These are phyloP conservation scores for Nothobranchius furzeri DNA, from an alignment of 2,113 vertebrate genomes.

Conservation along the genomic window DNA sequence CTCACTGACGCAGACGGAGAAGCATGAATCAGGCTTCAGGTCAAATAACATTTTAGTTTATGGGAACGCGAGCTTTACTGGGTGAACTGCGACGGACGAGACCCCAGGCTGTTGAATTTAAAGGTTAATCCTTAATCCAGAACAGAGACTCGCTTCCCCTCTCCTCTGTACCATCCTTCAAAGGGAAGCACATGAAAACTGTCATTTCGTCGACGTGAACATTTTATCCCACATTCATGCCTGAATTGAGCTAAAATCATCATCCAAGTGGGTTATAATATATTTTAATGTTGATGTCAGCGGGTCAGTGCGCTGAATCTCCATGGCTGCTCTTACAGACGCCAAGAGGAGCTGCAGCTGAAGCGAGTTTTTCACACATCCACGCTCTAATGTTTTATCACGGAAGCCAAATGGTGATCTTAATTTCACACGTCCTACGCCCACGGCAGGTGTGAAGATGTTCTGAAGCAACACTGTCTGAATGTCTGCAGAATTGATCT, in stretches of 20 bases:
- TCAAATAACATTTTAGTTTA: neutral
- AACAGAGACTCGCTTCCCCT: neutral
- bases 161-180: neutral
- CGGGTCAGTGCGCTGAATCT: neutral
- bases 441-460: neutral
- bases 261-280: neutral
- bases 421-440: neutral
- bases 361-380: neutral
- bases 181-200: neutral
- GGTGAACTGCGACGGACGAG: neutral
- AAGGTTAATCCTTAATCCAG: neutral
- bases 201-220: neutral
- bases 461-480: neutral
- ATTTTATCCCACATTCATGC: neutral
- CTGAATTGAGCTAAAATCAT: neutral
- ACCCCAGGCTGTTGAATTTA: neutral
- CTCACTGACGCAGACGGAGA: too few species aligned
- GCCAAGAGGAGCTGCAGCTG: neutral
- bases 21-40: neutral
- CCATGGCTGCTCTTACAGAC: neutral
- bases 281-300: neutral
- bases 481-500: neutral
- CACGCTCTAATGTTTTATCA: neutral
- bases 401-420: neutral
- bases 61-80: neutral